Evolutionary conservation across 2,113 vertebrate species (phyloP).

Genomic region (Himantopus leucocephalus): DNA sequence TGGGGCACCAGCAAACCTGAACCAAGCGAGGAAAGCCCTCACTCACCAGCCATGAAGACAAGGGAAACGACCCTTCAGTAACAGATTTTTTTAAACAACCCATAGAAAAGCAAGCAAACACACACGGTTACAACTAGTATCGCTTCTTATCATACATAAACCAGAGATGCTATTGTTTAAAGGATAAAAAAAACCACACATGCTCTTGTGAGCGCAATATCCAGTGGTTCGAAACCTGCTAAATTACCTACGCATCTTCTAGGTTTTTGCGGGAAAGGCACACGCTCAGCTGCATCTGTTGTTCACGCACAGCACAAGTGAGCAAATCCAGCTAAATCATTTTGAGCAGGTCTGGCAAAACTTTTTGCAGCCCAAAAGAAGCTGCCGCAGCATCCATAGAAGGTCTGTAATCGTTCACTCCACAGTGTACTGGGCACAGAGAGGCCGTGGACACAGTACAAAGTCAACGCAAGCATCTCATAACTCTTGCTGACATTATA

Average conservation of each 20-base stretch:
- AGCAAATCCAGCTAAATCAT: neutral
- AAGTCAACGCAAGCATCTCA: neutral
- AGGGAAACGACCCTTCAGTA: neutral
- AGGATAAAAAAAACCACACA: neutral
- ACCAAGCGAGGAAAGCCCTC: neutral
- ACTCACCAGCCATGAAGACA: neutral
- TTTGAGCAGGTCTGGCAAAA: neutral
- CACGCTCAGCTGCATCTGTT: neutral
- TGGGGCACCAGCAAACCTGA: constrained; percentile 29
- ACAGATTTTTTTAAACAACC: neutral
- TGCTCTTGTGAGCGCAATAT: neutral
- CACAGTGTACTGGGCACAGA: neutral
- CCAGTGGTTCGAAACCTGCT: neutral
- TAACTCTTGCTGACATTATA: neutral
- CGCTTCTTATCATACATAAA: neutral
- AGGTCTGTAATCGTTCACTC: neutral
- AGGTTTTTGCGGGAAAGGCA: neutral
- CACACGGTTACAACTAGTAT: neutral
- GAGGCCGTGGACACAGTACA: neutral
- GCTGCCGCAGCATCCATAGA: neutral
- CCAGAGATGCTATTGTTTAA: neutral
- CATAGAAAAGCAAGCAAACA: neutral
- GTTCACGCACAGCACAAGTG: neutral
- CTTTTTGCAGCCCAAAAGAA: neutral
- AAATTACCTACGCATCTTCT: neutral